These are phyloP conservation scores for Helogale parvula DNA, from an alignment of 2,113 vertebrate genomes.

Conservation along the genomic window DNA sequence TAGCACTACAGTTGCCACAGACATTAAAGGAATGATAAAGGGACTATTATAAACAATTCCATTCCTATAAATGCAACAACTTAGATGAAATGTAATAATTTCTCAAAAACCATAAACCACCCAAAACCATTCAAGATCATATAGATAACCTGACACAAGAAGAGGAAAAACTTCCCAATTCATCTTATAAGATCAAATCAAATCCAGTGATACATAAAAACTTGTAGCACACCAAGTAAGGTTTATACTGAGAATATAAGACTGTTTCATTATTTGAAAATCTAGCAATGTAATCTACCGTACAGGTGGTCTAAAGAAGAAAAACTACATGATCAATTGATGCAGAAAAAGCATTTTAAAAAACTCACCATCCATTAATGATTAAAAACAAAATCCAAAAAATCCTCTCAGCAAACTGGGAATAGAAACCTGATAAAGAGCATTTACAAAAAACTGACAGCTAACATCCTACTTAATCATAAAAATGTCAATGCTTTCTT, in stretches of 20 bases:
- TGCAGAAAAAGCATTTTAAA: neutral
- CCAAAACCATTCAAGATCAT: neutral
- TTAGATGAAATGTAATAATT: neutral
- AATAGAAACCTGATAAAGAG: neutral
- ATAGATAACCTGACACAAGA: neutral
- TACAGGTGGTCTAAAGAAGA: neutral
- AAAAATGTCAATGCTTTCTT: neutral
- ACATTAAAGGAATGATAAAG: neutral
- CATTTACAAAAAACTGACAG: neutral
- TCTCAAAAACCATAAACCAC: neutral
- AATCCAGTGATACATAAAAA: neutral
- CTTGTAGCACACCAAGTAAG: neutral
- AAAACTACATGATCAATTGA: neutral
- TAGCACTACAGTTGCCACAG: neutral
- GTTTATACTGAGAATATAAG: neutral
- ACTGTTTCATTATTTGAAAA: neutral
- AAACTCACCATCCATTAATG: neutral
- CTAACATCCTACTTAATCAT: neutral
- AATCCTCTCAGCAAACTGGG: neutral
- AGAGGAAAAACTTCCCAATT: neutral
- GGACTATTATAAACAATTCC: neutral
- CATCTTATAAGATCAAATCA: neutral
- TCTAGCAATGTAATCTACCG: neutral
- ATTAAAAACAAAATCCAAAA: neutral
- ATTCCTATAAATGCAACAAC: neutral